Base-by-base conservation (phyloP, 2,113 vertebrate genomes). In the Pongo abelii region DNA sequence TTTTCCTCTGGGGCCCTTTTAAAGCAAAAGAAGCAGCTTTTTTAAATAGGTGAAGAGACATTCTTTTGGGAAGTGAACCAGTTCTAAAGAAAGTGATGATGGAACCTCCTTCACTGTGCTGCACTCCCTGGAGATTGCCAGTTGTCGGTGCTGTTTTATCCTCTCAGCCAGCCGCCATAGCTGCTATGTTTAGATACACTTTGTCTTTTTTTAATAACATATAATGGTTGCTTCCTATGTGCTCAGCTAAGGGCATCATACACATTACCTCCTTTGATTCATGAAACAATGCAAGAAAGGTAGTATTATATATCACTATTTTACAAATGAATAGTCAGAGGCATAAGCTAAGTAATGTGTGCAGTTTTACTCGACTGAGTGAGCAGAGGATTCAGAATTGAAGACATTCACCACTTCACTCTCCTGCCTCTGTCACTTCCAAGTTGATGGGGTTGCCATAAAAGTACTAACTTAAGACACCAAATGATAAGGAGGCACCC, bases 21-120 rank as follows among this genome's bases (percentile, higher is more conserved):
- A 85, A 94, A 94, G 38, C 23, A 69, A 43, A 92, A 69, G 22
- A 95, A 92, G 18, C 27, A n/a, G 8, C 69, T 93, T 92, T 91
- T 75, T 48, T 43, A 90, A 85, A 75, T 30, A 40, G 75, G 48
- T 57, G 25, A 88, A 55, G 61, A 89, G 52, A 23, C 57, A 22
- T 55, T 84, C 50, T 90, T 75, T 16, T 78, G 22, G 46, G 13
- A 61, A 59, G 48, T 35, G 40, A 69, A 52, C 52, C 38, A 46
- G 1, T 75, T 64, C 35, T 46, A 46, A 84, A 96, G 59, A 84
- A 38, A 81, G 10, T 92, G 18, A 67, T 48, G 57, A 52, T 20
- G n/a, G 18, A 35, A 4, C 38, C 35, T 88, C 18, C 18, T 38
- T 70, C 22, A 4, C 61, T n/a, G 3, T 69, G 32, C 27, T 43